phyloP scores from a whole-genome alignment of 2,797 vertebrate genomes.

The Merluccius polli region DNA sequence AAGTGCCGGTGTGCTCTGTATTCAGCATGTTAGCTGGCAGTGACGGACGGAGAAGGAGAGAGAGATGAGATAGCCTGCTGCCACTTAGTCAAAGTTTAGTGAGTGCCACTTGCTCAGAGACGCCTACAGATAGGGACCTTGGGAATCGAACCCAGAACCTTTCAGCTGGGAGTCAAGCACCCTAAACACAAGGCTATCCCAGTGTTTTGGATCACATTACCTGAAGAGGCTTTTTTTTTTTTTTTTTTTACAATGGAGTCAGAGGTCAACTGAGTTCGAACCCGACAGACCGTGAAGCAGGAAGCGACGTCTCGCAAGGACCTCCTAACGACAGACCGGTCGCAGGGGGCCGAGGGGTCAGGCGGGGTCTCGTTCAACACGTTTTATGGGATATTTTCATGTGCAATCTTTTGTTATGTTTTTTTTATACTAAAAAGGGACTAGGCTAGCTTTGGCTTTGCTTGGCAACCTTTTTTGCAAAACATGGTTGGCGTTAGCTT shows the following conservation, averaged over 20 bases:
- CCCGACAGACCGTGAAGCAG: neutral
- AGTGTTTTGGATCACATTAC: neutral
- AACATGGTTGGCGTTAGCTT: too few relatives aligned
- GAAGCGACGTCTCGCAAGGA: neutral
- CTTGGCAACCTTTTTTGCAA: too few relatives aligned
- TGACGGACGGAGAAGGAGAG: neutral
- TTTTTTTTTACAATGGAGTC: neutral
- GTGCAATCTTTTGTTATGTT: neutral
- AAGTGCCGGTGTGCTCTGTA: too few relatives aligned
- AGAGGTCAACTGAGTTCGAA: neutral
- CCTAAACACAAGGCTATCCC: neutral
- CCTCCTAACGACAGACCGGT: neutral
- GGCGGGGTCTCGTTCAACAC: neutral
- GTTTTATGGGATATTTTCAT: neutral
- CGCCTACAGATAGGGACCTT: neutral
- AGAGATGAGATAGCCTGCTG: neutral
- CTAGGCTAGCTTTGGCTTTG: too few relatives aligned
- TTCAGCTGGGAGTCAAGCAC: neutral
- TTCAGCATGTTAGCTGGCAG: neutral
- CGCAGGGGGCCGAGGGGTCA: neutral
- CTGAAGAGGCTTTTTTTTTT: neutral
- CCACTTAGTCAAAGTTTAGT: too few relatives aligned
- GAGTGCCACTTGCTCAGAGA: neutral
- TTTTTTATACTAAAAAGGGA: neutral
- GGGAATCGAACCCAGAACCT: neutral